Base-by-base conservation (phyloP, 2,888 invertebrate species). In the Dasysyrphus albostriatus region DNA sequence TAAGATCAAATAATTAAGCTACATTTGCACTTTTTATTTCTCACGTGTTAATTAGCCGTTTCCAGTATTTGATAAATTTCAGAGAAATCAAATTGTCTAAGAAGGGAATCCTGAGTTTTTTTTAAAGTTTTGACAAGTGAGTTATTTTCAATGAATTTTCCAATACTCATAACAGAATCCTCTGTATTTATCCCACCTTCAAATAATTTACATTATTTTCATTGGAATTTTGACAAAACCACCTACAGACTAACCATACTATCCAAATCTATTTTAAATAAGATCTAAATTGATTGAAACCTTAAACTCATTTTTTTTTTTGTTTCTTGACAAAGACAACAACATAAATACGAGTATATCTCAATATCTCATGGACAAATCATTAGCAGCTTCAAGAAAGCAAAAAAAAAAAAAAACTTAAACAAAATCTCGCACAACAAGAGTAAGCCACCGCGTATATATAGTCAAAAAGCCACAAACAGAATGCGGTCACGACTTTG, bases 401-500 rank as follows among this genome's bases (percentile, higher is more conserved):
- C 7, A 1, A 29, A 42, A 42, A 42, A 10, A 59, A 37, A 47
- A 16, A 19, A 67, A 19, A 34, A 16, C 19, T 42, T 44, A 44
- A 44, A 44, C 44, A n/a, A 37, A 69, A 69, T 16, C 51, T 61
- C 54, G 54, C 63, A 59, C 51, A 83, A 51, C 69, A 73, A 56
- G 67, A 69, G 74, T 83, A 83, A 63, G 44, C 49, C 82, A 82
- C 82, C 72, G 42, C 24, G 39, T 61, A 67, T 49, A 67, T 49
- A 32, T 59, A 39, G 37, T 51, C 39, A 69, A 47, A 73, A 79
- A 73, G 56, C 70, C 70, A 76, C 79, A 61, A 74, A 79, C 63
- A 69, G 70, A 83, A 83, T 83, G 83, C 83, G 79, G 83, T 83
- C 83, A 83, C 83, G 79, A 83, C 56, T 79, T 47, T 65, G 63